These are phyloP conservation scores for Dusona sp. DNA, from an alignment of 2,888 invertebrate genomes.

Conservation along the genomic window DNA sequence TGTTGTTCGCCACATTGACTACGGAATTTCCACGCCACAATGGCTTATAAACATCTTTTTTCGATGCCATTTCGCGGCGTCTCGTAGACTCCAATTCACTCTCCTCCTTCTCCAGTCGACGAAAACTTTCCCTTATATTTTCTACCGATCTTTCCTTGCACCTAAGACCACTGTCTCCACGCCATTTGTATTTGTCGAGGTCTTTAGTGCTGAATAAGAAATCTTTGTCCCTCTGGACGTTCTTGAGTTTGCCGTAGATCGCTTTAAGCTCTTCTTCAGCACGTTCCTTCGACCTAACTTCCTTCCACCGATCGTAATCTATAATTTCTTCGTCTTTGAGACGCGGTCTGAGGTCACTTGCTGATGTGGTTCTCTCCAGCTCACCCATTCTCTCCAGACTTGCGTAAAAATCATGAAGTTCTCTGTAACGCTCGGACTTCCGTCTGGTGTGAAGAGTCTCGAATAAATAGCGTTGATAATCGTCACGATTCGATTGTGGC, in stretches of 20 bases:
- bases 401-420: conserved; percentile 93
- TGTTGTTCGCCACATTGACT: conserved; percentile 90
- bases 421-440: conserved; percentile 92
- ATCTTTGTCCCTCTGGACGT: conserved; percentile 93
- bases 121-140: conserved; percentile 92
- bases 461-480: conserved; percentile 89
- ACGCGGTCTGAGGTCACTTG: conserved; percentile 89
- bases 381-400: conserved; percentile 94
- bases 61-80: conserved; percentile 84
- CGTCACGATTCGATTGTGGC: conserved; percentile 86
- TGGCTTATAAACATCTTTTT: conserved; percentile 91
- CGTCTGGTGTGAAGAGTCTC: conserved; percentile 89
- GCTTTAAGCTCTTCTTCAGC: conserved; percentile 93
- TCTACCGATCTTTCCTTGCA: conserved; percentile 95
- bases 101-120: conserved; percentile 87
- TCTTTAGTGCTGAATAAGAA: conserved; percentile 93
- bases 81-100: conserved; percentile 85
- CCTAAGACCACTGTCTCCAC: conserved; percentile 89
- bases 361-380: conserved; percentile 91
- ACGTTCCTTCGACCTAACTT: conserved; percentile 91
- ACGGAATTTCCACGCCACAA: conserved; percentile 94
- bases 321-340: conserved; percentile 92
- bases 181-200: conserved; percentile 91
- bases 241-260: conserved; percentile 91
- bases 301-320: conserved; percentile 95